A percentile compares a stretch with the other conserved stretches of the same genome.
phyloP scores from a whole-genome alignment of 2,797 vertebrate species.

The Intellagama lesueurii region DNA sequence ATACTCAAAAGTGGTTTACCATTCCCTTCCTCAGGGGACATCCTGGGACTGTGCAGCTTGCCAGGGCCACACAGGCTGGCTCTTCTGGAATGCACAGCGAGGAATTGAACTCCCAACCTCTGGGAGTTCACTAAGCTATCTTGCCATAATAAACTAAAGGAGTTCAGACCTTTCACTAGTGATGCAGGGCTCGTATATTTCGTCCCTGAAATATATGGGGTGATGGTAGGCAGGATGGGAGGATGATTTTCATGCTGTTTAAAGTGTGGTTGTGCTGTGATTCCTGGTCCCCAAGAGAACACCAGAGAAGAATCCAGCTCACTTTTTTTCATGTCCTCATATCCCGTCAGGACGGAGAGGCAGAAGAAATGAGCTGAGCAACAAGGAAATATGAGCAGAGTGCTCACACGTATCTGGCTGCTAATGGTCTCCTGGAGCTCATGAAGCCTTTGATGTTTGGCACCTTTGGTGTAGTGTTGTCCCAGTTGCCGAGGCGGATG shows the following conservation, averaged over 20 bases:
- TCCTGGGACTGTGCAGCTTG: no score
- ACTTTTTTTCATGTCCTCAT: neutral
- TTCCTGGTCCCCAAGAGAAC: neutral
- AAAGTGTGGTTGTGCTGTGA: neutral
- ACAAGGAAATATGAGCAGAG: neutral
- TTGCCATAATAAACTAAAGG: no score
- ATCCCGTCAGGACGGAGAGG: neutral
- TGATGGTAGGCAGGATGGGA: neutral
- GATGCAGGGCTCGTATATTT: neutral
- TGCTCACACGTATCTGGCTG: neutral
- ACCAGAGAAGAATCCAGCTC: neutral
- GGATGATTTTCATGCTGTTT: neutral
- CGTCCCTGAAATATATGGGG: neutral
- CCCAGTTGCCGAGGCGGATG: neutral
- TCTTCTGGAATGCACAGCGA: no score
- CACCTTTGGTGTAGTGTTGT: slow-evolving; percentile 14
- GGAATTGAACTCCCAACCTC: no score
- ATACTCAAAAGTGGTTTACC: no score
- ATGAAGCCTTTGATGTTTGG: slow-evolving; percentile 15
- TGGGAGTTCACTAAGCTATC: no score
- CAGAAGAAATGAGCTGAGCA: neutral
- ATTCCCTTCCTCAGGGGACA: no score
- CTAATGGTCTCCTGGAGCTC: slow-evolving; percentile 14
- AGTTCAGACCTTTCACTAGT: neutral
- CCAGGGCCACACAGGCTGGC: no score